Evolutionary conservation across 2,888 invertebrate species (phyloP).

Genomic region (Sesamia inferens): DNA sequence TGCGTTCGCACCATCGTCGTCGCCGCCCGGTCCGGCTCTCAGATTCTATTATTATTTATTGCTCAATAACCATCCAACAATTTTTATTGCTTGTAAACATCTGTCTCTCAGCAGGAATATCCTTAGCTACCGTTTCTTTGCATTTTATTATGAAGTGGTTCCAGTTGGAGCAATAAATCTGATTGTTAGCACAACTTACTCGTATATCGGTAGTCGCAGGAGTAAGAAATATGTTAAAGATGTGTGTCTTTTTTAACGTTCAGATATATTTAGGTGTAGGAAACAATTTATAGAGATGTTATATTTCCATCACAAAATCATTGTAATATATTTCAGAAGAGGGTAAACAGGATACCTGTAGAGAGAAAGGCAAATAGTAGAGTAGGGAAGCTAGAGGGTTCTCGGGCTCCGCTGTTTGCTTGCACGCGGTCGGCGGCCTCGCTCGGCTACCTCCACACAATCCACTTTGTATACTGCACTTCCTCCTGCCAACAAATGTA

Average conservation of each 20-base stretch:
- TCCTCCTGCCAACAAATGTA: conserved; percentile 43
- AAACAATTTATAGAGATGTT: not conserved
- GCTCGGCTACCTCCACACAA: conserved; percentile 35
- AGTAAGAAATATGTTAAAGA: conserved; percentile 14
- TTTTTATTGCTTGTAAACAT: conserved; percentile 72
- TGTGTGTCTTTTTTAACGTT: not conserved
- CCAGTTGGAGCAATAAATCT: conserved; percentile 44
- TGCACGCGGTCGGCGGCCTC: conserved; percentile 63
- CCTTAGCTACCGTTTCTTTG: conserved; percentile 53
- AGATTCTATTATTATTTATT: conserved; percentile 77
- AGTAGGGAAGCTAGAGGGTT: conserved; percentile 71
- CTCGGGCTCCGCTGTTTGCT: conserved; percentile 71
- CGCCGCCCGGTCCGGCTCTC: conserved; percentile 61
- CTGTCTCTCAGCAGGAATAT: conserved; percentile 63
- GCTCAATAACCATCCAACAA: conserved; percentile 71
- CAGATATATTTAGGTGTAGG: not conserved
- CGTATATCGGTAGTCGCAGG: conserved; percentile 10
- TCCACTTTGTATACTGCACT: conserved; percentile 53
- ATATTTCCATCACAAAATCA: conserved; percentile 35
- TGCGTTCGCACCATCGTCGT: conserved; percentile 62
- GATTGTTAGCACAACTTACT: conserved; percentile 44
- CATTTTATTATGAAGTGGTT: conserved; percentile 59
- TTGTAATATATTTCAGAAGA: conserved; percentile 52
- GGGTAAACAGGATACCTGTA: conserved; percentile 69
- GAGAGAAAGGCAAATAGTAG: conserved; percentile 78